Percentiles rank a stretch among this genome's conserved stretches.
phyloP scores from a whole-genome alignment of 2,797 vertebrate species.

The Amblyraja radiata region DNA sequence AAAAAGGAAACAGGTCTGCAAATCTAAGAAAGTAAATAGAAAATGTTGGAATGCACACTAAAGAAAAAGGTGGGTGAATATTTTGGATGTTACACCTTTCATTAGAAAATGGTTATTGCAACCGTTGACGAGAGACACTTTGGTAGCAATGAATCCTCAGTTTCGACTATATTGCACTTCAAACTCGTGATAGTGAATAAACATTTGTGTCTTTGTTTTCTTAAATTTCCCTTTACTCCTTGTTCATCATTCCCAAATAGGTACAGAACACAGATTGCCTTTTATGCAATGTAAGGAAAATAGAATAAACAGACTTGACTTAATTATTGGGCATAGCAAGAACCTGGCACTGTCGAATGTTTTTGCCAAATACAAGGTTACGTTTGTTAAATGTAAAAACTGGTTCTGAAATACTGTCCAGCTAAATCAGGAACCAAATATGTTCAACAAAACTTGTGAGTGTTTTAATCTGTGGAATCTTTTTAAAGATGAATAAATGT shows the following conservation, averaged over 20 bases:
- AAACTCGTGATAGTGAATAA: too few relatives aligned
- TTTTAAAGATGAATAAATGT: slow-evolving; percentile 10
- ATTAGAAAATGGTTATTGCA: background rate
- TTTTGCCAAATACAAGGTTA: background rate
- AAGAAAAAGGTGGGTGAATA: background rate
- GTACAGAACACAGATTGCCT: background rate
- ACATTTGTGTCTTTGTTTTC: too few relatives aligned
- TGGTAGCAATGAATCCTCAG: background rate
- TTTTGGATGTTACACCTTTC: background rate
- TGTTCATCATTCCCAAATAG: background rate
- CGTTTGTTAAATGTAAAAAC: background rate
- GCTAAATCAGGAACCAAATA: background rate
- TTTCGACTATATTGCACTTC: too few relatives aligned
- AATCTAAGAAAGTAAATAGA: background rate
- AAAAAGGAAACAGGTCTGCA: background rate
- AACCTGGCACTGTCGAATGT: background rate
- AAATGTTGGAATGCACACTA: background rate
- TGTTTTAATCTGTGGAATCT: slow-evolving; percentile 3
- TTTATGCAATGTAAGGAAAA: background rate
- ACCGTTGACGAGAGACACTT: background rate
- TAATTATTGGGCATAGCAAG: background rate
- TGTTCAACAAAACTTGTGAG: background rate
- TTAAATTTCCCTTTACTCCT: background rate
- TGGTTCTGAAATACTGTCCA: background rate
- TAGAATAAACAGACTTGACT: background rate